phyloP scores from a whole-genome alignment of 1,140 invertebrate species.

The Leptonema lineaticorne region DNA sequence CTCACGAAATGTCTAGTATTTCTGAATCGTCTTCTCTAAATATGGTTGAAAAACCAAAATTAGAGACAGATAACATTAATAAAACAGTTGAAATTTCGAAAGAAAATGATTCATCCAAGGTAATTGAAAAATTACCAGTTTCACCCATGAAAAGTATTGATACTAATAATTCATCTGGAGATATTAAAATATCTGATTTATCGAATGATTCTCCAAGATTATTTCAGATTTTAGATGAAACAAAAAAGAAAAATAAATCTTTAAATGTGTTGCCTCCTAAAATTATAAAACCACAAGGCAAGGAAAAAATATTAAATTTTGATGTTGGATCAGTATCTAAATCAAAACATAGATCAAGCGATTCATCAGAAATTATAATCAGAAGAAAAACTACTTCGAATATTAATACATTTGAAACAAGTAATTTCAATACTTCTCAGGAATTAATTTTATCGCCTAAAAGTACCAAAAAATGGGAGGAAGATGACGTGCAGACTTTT shows the following conservation, averaged over 20 bases:
- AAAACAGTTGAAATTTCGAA: not conserved
- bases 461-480: slow-evolving; percentile 43
- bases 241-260: slow-evolving; percentile 44
- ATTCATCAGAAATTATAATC: slow-evolving; percentile 55
- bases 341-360: slow-evolving; percentile 43
- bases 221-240: slow-evolving; percentile 55
- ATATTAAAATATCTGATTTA: slow-evolving; percentile 36
- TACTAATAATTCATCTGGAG: not conserved
- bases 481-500: slow-evolving; percentile 52
- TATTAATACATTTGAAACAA: slow-evolving; percentile 36
- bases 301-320: slow-evolving; percentile 55
- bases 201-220: slow-evolving; percentile 48
- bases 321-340: slow-evolving; percentile 43
- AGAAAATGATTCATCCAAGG: not conserved
- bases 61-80: not conserved
- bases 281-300: slow-evolving; percentile 47
- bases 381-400: slow-evolving; percentile 45
- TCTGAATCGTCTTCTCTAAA: not conserved
- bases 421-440: slow-evolving; percentile 37
- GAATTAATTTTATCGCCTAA: slow-evolving; percentile 51
- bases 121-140: not conserved
- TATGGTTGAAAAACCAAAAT: not conserved
- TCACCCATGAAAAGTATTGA: not conserved
- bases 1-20: not conserved
- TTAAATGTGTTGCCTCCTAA: slow-evolving; percentile 46